phyloP scores from a whole-genome alignment of 2,888 invertebrate species.

The Endotricha flammealis region DNA sequence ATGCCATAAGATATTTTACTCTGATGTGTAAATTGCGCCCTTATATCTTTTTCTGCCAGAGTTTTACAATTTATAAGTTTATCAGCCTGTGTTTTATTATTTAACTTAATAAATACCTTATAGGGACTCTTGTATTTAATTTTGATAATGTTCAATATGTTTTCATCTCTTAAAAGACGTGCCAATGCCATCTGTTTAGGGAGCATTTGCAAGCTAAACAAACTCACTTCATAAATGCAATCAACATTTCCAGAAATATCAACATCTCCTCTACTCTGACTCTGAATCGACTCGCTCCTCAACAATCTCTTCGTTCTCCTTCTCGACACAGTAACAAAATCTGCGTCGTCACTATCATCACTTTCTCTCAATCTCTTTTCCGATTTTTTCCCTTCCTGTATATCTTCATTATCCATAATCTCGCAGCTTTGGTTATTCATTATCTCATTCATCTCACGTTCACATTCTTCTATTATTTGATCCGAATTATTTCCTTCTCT shows the following conservation, averaged over 20 bases:
- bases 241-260: neutral
- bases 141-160: neutral
- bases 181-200: slow-evolving; percentile 8
- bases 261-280: neutral
- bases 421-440: neutral
- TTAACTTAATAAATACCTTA: neutral
- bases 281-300: neutral
- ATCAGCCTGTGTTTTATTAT: neutral
- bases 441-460: neutral
- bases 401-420: neutral
- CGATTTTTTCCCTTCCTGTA: neutral
- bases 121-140: slow-evolving; percentile 6
- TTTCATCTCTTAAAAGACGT: slow-evolving; percentile 1
- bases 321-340: neutral
- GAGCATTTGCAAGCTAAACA: neutral
- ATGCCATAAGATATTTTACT: slow-evolving; percentile 1
- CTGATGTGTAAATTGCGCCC: slow-evolving; percentile 1
- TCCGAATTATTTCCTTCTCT: neutral
- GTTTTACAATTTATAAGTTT: neutral
- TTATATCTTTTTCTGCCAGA: slow-evolving; percentile 1
- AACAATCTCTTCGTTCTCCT: neutral
- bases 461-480: neutral
- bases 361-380: slow-evolving; percentile 5
- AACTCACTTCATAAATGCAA: neutral
- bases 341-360: slow-evolving; percentile 3